These are phyloP conservation scores for Coreius guichenoti DNA, from an alignment of 2,797 vertebrate species.

Conservation along the genomic window DNA sequence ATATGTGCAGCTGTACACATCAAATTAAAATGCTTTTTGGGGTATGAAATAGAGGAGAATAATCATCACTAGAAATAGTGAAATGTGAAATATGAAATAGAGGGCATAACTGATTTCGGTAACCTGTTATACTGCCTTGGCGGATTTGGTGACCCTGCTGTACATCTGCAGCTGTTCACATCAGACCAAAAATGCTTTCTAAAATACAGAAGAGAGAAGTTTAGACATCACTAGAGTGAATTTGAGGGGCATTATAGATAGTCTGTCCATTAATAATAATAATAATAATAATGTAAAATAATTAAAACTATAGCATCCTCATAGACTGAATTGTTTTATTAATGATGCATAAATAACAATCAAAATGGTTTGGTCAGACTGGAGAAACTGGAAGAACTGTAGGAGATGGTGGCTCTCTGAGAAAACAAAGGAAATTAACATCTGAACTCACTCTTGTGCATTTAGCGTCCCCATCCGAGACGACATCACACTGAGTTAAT, in stretches of 20 bases:
- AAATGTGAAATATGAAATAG: no score
- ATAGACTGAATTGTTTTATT: no score
- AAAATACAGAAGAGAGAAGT: neutral
- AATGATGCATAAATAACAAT: no score
- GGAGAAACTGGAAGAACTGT: no score
- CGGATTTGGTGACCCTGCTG: neutral
- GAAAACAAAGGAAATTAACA: no score
- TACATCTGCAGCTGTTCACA: neutral
- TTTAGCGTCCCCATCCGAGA: no score
- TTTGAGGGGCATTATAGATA: neutral
- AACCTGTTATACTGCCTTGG: neutral
- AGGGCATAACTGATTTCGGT: neutral
- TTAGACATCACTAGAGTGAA: neutral
- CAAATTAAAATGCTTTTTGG: neutral
- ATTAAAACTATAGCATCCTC: no score
- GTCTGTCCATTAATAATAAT: neutral
- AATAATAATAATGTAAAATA: no score
- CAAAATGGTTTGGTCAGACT: no score
- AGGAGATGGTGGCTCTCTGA: no score
- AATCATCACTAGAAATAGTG: neutral
- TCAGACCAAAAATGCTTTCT: neutral
- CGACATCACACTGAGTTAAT: no score
- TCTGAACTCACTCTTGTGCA: no score
- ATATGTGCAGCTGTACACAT: neutral
- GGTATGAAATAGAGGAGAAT: neutral